Conservation (phyloP, 2,113 vertebrate species). For the Xenus cinereus region DNA sequence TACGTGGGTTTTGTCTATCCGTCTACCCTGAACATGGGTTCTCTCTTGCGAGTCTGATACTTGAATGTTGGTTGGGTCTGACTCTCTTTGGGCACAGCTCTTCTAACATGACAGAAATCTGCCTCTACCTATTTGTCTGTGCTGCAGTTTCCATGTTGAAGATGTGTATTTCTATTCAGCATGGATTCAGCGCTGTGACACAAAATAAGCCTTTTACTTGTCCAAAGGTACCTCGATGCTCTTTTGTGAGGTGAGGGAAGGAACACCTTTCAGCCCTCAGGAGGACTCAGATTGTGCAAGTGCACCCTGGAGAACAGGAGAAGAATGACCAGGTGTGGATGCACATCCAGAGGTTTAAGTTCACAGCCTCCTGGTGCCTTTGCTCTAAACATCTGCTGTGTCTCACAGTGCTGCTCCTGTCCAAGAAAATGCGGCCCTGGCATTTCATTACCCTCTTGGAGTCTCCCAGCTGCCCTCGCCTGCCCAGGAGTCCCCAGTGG, state of each 20-base stretch:
- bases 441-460: not conserved
- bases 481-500: not conserved
- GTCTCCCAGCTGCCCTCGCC: not conserved
- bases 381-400: not conserved
- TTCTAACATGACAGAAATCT: not conserved
- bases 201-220: not conserved
- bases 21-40: accelerated
- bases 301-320: not conserved
- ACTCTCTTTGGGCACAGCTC: not conserved
- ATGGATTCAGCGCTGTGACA: not conserved
- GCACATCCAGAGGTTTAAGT: not conserved
- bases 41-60: not conserved
- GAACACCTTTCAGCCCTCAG: not conserved
- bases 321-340: not conserved
- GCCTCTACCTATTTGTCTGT: not conserved
- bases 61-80: accelerated
- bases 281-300: not conserved
- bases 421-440: not conserved
- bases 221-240: not conserved
- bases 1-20: not conserved
- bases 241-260: not conserved
- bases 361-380: not conserved
- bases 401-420: not conserved
- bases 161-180: not conserved
- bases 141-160: not conserved